phyloP scores from a whole-genome alignment of 2,888 invertebrate species.

The Ellobium chinense region DNA sequence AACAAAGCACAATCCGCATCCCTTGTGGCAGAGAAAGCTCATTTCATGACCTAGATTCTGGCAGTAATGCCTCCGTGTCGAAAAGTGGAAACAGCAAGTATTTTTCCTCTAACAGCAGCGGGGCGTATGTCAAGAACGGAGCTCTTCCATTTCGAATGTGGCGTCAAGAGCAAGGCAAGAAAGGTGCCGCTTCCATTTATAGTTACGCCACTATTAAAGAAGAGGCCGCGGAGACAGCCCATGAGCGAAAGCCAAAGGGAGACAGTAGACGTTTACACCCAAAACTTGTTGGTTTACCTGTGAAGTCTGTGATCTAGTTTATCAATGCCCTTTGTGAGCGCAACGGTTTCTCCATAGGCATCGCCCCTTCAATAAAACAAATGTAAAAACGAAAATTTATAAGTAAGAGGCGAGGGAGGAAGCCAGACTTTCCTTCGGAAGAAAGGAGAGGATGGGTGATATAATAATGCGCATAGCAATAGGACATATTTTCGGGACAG shows the following conservation, averaged over 20 bases:
- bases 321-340: no score
- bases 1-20: neutral
- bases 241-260: neutral
- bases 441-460: no score
- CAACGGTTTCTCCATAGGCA: no score
- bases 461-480: no score
- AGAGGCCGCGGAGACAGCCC: neutral
- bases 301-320: no score
- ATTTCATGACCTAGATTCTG: neutral
- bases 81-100: neutral
- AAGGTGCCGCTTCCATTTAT: neutral
- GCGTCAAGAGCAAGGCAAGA: neutral
- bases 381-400: no score
- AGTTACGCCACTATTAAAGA: neutral
- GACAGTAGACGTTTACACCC: neutral
- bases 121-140: neutral
- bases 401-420: no score
- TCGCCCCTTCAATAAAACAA: no score
- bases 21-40: constrained; percentile 13
- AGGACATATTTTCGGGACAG: no score
- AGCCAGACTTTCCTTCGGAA: no score
- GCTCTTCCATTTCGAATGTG: neutral
- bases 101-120: neutral
- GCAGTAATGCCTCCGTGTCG: neutral
- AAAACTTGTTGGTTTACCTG: neutral